Conservation (phyloP, 1,140 invertebrate genomes). For the Pseudomyrmex cubaensis region DNA sequence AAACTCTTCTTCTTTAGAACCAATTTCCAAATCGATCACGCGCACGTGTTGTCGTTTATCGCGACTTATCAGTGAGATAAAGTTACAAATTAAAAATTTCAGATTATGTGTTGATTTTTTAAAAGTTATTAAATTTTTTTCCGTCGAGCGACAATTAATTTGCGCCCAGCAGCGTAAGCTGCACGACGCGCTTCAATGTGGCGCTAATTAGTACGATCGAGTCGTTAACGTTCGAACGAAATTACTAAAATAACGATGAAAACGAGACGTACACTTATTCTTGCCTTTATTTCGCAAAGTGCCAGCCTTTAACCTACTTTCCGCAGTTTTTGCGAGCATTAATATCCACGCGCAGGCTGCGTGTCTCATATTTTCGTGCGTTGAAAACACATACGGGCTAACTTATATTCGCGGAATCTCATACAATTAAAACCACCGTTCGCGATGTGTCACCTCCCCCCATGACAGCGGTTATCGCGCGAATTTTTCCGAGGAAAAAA, state of each 20-base stretch:
- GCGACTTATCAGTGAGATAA: too few species aligned
- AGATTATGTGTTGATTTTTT: too few species aligned
- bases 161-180: too few species aligned
- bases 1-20: too few species aligned
- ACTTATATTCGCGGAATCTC: constrained; percentile 19
- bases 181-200: not conserved
- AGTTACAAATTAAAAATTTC: too few species aligned
- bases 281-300: constrained; percentile 8
- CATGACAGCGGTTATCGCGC: constrained; percentile 38
- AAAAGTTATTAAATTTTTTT: too few species aligned
- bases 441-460: constrained; percentile 38
- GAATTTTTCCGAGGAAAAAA: not conserved
- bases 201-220: not conserved
- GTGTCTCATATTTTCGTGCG: constrained; percentile 29
- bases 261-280: not conserved
- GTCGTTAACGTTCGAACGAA: constrained; percentile 1
- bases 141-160: too few species aligned
- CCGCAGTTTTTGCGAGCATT: constrained; percentile 1
- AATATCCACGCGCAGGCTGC: constrained; percentile 15
- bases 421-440: constrained; percentile 44
- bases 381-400: constrained; percentile 30
- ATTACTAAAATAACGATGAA: not conserved
- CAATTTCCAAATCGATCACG: too few species aligned
- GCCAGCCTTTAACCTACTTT: constrained; percentile 1
- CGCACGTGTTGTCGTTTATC: too few species aligned